phyloP scores from a whole-genome alignment of 2,113 vertebrate genomes.

The Acanthochromis polyacanthus region DNA sequence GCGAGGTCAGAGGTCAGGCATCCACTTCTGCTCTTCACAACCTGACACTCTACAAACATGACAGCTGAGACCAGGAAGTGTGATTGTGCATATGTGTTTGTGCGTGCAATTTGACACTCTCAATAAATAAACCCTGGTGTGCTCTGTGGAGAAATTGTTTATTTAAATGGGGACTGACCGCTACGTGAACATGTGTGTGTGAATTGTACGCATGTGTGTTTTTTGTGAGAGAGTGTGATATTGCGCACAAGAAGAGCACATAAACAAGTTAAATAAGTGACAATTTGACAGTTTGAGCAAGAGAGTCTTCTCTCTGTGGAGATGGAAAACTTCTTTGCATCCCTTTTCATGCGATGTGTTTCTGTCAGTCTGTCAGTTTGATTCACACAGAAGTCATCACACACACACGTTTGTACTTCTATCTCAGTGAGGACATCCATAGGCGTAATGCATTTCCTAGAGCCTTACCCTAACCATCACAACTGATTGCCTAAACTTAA shows the following conservation, averaged over 20 bases:
- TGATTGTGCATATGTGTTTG: conserved; percentile 12
- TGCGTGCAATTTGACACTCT: conserved; percentile 36
- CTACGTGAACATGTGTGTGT: conserved; percentile 43
- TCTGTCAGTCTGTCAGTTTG: conserved; percentile 55
- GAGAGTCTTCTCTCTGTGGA: conserved; percentile 13
- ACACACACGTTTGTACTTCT: no score
- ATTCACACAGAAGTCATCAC: conserved; percentile 4
- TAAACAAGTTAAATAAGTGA: conserved; percentile 34
- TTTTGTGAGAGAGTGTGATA: neutral
- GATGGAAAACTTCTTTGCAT: conserved; percentile 39
- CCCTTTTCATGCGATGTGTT: conserved; percentile 15
- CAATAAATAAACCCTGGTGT: conserved; percentile 56
- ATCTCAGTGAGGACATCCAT: no score
- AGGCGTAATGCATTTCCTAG: no score
- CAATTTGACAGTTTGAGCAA: conserved; percentile 38
- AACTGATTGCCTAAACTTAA: no score
- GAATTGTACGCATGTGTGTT: conserved; percentile 16
- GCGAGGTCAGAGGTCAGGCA: conserved; percentile 57
- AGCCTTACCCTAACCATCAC: no score
- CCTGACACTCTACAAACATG: conserved; percentile 67
- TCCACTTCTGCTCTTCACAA: conserved; percentile 72
- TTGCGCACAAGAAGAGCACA: conserved; percentile 19
- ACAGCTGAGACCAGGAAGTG: conserved; percentile 48
- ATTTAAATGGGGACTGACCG: conserved; percentile 55
- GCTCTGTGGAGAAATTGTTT: conserved; percentile 59